Percentiles rank a stretch among this genome's conserved stretches.
Evolutionary conservation across 2,113 vertebrate genomes (phyloP).

Genomic region (Gymnorhina tibicen): DNA sequence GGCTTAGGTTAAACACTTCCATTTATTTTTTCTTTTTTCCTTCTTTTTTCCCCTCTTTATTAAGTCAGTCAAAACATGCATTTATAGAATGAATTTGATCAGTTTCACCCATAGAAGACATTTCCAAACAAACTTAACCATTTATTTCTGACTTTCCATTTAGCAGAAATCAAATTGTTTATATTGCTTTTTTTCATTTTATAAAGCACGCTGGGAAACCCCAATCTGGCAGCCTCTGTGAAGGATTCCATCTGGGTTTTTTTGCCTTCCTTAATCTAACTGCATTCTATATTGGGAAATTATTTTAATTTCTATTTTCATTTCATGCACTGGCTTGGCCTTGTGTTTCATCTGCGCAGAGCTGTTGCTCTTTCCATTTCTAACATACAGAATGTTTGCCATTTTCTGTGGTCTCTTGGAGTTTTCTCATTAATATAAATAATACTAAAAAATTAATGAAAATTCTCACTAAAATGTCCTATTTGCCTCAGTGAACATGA

Average conservation of each 20-base stretch:
- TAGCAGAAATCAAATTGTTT: slow-evolving; percentile 11
- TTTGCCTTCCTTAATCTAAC: neutral
- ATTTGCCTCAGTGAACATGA: neutral
- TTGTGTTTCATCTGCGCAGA: neutral
- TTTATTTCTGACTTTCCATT: slow-evolving; percentile 29
- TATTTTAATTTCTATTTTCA: neutral
- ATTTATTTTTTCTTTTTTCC: neutral
- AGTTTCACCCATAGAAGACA: neutral
- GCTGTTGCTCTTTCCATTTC: neutral
- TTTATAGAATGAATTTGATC: slow-evolving; percentile 29
- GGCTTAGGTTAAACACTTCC: neutral
- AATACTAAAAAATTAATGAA: neutral
- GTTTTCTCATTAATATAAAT: neutral
- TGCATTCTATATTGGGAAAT: neutral
- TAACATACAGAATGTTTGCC: neutral
- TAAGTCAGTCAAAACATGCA: neutral
- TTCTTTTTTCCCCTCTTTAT: neutral
- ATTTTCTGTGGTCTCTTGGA: neutral
- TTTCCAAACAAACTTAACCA: neutral
- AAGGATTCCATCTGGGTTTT: neutral
- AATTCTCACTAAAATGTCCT: neutral
- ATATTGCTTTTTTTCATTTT: neutral
- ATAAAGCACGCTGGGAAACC: neutral
- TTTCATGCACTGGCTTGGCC: neutral
- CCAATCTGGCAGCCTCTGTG: neutral